Percentiles rank a stretch among this genome's conserved stretches.
phyloP scores from a whole-genome alignment of 2,797 vertebrate genomes.

The Rhincodon typus region DNA sequence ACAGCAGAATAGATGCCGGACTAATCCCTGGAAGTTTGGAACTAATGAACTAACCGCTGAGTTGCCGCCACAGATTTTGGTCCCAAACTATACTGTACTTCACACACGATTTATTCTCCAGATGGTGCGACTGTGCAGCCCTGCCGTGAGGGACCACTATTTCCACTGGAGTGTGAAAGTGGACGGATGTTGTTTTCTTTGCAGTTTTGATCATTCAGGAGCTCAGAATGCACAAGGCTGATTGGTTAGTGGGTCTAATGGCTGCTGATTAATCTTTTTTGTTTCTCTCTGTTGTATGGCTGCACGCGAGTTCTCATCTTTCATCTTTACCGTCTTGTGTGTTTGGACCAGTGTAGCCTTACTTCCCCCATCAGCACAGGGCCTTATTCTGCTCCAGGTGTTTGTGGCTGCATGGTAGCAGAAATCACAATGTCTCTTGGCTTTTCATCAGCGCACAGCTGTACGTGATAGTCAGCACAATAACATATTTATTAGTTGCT shows the following conservation, averaged over 20 bases:
- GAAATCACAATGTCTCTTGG: conserved; percentile 49
- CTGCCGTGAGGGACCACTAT: conserved; percentile 80
- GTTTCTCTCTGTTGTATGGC: conserved; percentile 38
- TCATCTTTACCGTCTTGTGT: conserved; percentile 48
- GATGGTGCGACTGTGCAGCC: conserved; percentile 87
- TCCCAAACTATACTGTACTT: conserved; percentile 99
- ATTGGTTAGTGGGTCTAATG: conserved; percentile 65
- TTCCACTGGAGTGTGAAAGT: conserved; percentile 84
- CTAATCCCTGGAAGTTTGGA: conserved; percentile 97
- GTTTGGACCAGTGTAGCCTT: conserved; percentile 45
- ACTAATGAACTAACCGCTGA: conserved; percentile 99
- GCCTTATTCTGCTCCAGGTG: conserved; percentile 53
- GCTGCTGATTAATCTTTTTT: conserved; percentile 48
- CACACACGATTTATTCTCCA: conserved; percentile 99
- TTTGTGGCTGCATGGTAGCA: conserved; percentile 43
- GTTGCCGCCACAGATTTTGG: conserved; percentile 89
- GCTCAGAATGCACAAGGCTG: conserved; percentile 58
- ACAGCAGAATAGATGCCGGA: conserved; percentile 74
- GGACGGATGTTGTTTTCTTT: conserved; percentile 81
- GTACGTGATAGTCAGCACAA: conserved; percentile 46
- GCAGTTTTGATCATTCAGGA: conserved; percentile 67
- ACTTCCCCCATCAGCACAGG: conserved; percentile 46
- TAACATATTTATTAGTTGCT: conserved; percentile 49
- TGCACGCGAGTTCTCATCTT: conserved; percentile 50
- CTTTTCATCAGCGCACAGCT: conserved; percentile 48